Evolutionary conservation across 2,888 invertebrate genomes (phyloP).

Genomic region (Carpatolechia fugitivella): DNA sequence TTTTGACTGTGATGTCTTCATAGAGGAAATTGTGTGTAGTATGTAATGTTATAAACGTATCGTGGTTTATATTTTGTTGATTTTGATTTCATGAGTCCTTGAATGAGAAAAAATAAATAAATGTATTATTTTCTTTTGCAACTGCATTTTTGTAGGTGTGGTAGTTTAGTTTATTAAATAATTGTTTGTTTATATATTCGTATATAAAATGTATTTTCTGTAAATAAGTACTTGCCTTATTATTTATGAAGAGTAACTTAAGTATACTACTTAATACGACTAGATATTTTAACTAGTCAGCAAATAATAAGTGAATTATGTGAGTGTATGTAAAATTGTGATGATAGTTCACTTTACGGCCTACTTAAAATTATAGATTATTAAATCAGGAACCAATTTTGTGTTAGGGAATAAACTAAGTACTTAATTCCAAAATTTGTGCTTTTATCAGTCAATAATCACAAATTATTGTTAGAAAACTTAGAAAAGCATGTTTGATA

Average conservation of each 20-base stretch:
- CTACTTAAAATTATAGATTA: constrained; percentile 1
- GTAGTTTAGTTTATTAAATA: constrained; percentile 35
- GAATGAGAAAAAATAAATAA: constrained; percentile 36
- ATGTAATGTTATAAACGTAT: constrained; percentile 59
- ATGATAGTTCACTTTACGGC: background rate
- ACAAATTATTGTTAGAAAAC: too few species aligned
- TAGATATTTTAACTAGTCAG: constrained; percentile 73
- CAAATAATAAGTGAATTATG: constrained; percentile 33
- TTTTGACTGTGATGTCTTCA: constrained; percentile 78
- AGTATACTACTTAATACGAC: constrained; percentile 60
- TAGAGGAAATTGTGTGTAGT: constrained; percentile 61
- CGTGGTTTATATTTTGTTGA: constrained; percentile 55
- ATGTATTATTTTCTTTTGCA: constrained; percentile 47
- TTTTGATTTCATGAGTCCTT: constrained; percentile 40
- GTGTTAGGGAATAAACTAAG: constrained; percentile 2
- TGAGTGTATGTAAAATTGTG: constrained; percentile 24
- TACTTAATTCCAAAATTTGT: constrained; percentile 14
- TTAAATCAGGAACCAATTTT: background rate
- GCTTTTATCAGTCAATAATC: background rate
- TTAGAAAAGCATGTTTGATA: too few species aligned
- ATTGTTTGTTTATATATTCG: constrained; percentile 59
- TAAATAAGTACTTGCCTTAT: constrained; percentile 68
- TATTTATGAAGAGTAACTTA: constrained; percentile 62
- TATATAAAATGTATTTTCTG: constrained; percentile 51
- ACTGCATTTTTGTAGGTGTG: constrained; percentile 63